Evolutionary conservation across 2,888 invertebrate species (phyloP), one percentile per base, ranked within the genome.

Genomic region (Bombylius major): DNA sequence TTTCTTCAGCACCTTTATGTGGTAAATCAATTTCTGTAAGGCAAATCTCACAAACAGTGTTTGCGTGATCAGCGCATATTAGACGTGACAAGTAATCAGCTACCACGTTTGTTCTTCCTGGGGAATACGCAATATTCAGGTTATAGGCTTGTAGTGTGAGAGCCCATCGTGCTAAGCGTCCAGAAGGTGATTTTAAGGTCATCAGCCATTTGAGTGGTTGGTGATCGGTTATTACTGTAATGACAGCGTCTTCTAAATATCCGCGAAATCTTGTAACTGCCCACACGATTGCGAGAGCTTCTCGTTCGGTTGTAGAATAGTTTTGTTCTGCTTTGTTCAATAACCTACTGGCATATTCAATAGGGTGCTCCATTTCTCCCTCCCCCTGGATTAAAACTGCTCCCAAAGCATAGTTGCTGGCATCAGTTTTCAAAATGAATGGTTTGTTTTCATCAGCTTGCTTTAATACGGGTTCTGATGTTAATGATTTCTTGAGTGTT

Each of bases 201-300:
- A 72, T 59, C 7, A 78, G 59, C 72, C 75, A 78, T 66, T 72
- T 70, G 42, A 78, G 62, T 0, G 76, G 71, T 56, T 73, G 69
- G 55, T 77, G 77, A 57, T 77, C 77, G 0, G 73, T 75, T 5
- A 67, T 58, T 0, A 76, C 61, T 4, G 61, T 61, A 31, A 75
- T 70, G 0, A 61, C 51, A 6, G 64, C 45, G 1, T 70, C 68
- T 53, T 72, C 70, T 0, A 77, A 60, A 57, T 72, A 77, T 0
- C 67, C 68, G 32, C 70, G 57, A 56, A 72, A 76, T 57, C 73
- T 72, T 7, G 63, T 50, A 0, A 72, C 59, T 5, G 69, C 68
- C 62, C 64, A 73, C 7, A 62, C 59, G 5, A 62, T n/a, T 60
- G 12, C 60, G 8, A 70, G 58, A 0, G 65, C 67, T 62, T 77